Base-by-base conservation (phyloP, 2,888 invertebrate genomes). In the Adelognathus sp. region DNA sequence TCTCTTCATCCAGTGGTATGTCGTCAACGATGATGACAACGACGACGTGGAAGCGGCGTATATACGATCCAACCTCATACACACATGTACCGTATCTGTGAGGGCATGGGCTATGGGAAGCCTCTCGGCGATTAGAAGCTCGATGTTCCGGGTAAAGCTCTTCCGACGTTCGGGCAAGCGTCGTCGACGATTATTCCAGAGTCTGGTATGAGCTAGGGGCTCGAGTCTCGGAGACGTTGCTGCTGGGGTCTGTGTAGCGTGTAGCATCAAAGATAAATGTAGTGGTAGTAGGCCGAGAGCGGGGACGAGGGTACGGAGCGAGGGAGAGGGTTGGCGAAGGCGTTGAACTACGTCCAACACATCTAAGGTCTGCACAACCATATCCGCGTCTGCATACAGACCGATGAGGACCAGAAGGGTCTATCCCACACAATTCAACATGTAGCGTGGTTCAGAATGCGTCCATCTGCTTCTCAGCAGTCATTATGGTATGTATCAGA, bases 1-100 rank as follows among this genome's bases (percentile, higher is more conserved):
- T 80, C 78, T 81, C 76, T 81, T 74, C 78, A 77, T 71, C 71
- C 39, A 60, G 61, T 39, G 52, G 58, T 27, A 76, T 69, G 76
- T 73, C 67, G 58, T 52, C 61, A 70, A 74, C 46, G 69, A 72
- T 41, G 52, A 56, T 64, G 69, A 72, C 64, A 66, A 79, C 39
- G 72, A 67, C 31, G 54, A 54, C 58, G 41, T 52, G 39, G 69
- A 29, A 64, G 56, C 66, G 64, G 75, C 39, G 54, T 71, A n/a
- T n/a, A 72, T 54, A 69, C 50, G 56, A 46, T 60, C 29, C 11
- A 33, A 9, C 14, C 16, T 50, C 27, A 33, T 60, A 75, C 60
- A 73, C 73, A 66, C 56, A 33, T 71, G n/a, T n/a, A n/a, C n/a
- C n/a, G n/a, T 41, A 67, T 50, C 67, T 56, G 33, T 24, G 27